phyloP scores from a whole-genome alignment of 2,888 invertebrate species.

The Clistopyga incitator region DNA sequence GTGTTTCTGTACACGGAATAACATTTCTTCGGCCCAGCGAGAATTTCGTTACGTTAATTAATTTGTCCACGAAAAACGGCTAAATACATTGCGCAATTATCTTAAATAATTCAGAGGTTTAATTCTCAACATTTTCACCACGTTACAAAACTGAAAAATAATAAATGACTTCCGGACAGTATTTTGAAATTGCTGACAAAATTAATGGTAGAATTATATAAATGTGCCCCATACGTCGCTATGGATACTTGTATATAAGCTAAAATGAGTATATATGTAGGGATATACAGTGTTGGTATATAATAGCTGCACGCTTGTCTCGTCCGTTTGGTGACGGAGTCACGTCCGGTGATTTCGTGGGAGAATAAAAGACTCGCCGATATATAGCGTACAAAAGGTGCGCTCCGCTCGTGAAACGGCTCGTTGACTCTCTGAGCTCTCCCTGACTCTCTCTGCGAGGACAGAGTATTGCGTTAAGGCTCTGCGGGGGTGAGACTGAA shows the following conservation, averaged over 20 bases:
- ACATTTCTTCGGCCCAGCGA: too few species aligned
- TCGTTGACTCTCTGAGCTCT: conserved; percentile 21
- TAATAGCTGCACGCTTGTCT: conserved; percentile 33
- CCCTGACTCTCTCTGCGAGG: conserved; percentile 7
- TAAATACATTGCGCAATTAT: too few species aligned
- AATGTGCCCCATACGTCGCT: neutral
- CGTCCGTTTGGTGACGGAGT: conserved; percentile 49
- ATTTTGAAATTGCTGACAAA: neutral
- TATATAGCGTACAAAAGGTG: conserved; percentile 28
- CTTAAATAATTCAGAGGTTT: too few species aligned
- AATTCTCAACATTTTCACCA: neutral
- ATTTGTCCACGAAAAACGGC: too few species aligned
- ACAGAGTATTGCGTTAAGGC: neutral
- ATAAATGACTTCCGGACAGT: neutral
- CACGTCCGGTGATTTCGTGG: conserved; percentile 62
- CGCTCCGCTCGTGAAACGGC: conserved; percentile 29
- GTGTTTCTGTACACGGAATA: too few species aligned
- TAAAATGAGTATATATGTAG: neutral
- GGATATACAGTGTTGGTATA: neutral
- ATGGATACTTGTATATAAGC: neutral
- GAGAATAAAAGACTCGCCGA: conserved; percentile 40
- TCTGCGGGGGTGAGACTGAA: neutral
- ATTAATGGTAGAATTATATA: neutral
- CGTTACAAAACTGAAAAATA: neutral
- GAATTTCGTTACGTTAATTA: too few species aligned